Evolutionary conservation across 2,888 invertebrate genomes (phyloP), one percentile per base, ranked within the genome.

Genomic region (Saturnia pavonia): DNA sequence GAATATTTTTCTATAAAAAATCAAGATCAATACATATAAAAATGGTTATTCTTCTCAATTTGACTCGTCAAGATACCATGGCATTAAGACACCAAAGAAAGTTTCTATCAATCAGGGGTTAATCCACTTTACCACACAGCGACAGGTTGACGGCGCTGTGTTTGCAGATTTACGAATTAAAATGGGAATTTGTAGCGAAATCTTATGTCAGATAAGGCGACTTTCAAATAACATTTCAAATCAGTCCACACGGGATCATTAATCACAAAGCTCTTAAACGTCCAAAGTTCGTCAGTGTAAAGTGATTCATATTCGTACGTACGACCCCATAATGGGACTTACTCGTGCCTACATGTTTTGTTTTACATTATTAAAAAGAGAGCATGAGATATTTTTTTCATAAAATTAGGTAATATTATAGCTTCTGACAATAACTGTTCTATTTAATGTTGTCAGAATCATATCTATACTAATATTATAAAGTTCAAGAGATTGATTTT

Each of bases 211-310:
- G 34, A 40, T 40, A 40, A 65, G 1, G 40, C n/a, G n/a, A 65
- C 19, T 65, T 65, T 40, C 40, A 68, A 67, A 54, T 22, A 69
- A 42, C 71, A 73, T 74, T 75, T 78, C 75, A 76, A 76, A 80
- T 78, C 78, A 78, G 76, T 78, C 76, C 75, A 72, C 73, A 40
- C 73, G 60, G 57, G 72, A 77, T 77, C 82, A 87, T 89, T 86
- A 86, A 89, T 89, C 87, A 85, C 76, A 75, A 72, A 78, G 80
- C 81, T 85, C 79, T 84, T 85, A 85, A 84, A 85, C 80, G 84
- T 87, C 82, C 76, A 77, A 88, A 89, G 79, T 88, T 87, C 80
- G 80, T 80, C 80, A 78, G 78, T 74, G 75, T 74, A 72, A 77
- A 83, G 86, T 89, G 82, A 85, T 83, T 87, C 82, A 82, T 77